Evolutionary conservation across 2,113 vertebrate species (phyloP).

Genomic region (Pituophis catenifer): DNA sequence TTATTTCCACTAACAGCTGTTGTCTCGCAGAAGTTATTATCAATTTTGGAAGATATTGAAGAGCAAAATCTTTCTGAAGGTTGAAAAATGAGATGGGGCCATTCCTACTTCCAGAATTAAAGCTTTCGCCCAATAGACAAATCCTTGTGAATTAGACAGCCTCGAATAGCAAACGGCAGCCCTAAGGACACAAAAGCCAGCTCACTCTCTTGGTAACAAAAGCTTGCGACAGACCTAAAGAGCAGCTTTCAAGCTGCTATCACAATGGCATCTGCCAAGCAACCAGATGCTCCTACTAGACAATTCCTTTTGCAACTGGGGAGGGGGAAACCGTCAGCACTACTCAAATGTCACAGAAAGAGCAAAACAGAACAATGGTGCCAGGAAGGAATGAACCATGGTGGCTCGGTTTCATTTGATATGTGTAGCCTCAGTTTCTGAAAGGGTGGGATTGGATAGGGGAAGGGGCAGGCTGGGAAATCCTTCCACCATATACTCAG

Average conservation of each 20-base stretch:
- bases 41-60: neutral
- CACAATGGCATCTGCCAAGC: slow-evolving; percentile 63
- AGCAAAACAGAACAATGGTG: slow-evolving; percentile 22
- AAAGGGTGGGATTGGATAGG: neutral
- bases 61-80: accelerated
- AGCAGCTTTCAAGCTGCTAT: slow-evolving; percentile 66
- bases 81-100: slow-evolving; percentile 20
- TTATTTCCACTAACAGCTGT: neutral
- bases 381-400: slow-evolving; percentile 5
- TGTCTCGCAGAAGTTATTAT: neutral
- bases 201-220: slow-evolving; percentile 52
- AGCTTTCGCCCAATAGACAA: slow-evolving; percentile 29
- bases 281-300: slow-evolving; percentile 68
- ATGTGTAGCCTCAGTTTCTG: neutral
- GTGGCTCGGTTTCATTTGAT: neutral
- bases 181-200: slow-evolving; percentile 55
- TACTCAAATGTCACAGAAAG: slow-evolving; percentile 49
- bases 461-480: neutral
- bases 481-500: neutral
- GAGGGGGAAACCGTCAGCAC: slow-evolving; percentile 44
- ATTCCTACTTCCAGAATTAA: slow-evolving; percentile 1
- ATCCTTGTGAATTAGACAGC: slow-evolving; percentile 39
- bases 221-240: slow-evolving; percentile 57
- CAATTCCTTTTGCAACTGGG: slow-evolving; percentile 60
- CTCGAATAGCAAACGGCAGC: slow-evolving; percentile 59